Conservation (phyloP, 2,113 vertebrate genomes). For the Cyrtonyx montezumae region DNA sequence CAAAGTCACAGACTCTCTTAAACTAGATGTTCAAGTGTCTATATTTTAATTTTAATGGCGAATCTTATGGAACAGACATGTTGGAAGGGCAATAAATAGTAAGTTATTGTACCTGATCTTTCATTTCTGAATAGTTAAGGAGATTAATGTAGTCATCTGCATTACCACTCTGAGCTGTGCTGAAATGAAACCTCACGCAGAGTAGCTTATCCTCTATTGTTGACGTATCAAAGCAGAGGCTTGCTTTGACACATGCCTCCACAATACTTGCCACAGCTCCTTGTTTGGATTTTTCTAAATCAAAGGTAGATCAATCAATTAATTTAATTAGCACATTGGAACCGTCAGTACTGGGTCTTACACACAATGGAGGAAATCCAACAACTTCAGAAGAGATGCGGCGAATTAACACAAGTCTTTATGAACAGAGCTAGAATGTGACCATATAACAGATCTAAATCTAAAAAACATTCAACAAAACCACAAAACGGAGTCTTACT, state of each 20-base stretch:
- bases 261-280: background rate
- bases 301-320: conserved; percentile 57
- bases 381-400: conserved; percentile 42
- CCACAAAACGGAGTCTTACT: background rate
- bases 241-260: background rate
- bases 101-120: conserved; percentile 67
- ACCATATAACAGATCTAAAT: conserved; percentile 19
- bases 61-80: conserved; percentile 56
- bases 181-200: conserved; percentile 51
- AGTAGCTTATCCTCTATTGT: conserved; percentile 1
- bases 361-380: background rate
- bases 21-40: conserved; percentile 50
- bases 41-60: conserved; percentile 72
- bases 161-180: conserved; percentile 53
- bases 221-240: background rate
- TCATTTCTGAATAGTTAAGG: conserved; percentile 75
- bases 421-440: background rate
- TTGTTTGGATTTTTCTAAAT: conserved; percentile 44
- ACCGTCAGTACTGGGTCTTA: conserved; percentile 34
- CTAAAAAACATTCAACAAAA: background rate
- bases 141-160: conserved; percentile 75
- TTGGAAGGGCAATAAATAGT: conserved; percentile 73
- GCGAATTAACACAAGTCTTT: conserved; percentile 55
- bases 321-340: conserved; percentile 58
- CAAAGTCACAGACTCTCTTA: conserved; percentile 59